Evolutionary conservation across 2,888 invertebrate species (phyloP).

Genomic region (Pollenia labialis): DNA sequence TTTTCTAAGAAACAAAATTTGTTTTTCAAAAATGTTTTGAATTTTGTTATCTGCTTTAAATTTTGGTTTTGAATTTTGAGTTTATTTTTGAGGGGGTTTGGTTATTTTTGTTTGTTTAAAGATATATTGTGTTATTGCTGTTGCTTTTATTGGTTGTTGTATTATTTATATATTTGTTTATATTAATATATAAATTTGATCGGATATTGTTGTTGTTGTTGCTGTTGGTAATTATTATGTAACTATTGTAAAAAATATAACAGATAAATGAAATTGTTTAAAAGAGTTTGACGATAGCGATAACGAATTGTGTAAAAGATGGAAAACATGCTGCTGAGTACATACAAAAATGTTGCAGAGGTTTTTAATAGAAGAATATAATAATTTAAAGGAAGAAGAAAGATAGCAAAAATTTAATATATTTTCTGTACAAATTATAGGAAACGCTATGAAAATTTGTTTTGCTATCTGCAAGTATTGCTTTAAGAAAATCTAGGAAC

Average conservation of each 20-base stretch:
- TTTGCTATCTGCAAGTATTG: too few relatives aligned
- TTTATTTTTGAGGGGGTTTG: conserved; percentile 72
- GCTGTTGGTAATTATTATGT: conserved; percentile 71
- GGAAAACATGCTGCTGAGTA: neutral
- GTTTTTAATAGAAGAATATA: conserved; percentile 9
- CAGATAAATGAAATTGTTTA: conserved; percentile 28
- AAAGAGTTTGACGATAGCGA: neutral
- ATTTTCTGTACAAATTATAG: too few relatives aligned
- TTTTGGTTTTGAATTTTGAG: conserved; percentile 67
- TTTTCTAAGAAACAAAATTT: conserved; percentile 21
- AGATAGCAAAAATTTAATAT: too few relatives aligned
- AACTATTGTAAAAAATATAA: conserved; percentile 72
- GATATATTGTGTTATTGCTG: conserved; percentile 74
- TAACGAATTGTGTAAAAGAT: neutral
- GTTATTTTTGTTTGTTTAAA: conserved; percentile 71
- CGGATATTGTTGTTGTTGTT: conserved; percentile 75
- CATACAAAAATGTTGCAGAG: neutral
- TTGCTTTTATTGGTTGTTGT: conserved; percentile 77
- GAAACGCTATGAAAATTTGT: too few relatives aligned
- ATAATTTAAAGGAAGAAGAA: too few relatives aligned
- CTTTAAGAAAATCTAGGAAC: too few relatives aligned
- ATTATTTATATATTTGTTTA: conserved; percentile 73
- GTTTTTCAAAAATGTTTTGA: conserved; percentile 24
- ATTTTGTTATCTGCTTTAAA: conserved; percentile 72
- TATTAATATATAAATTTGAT: conserved; percentile 75